These are phyloP conservation scores for Hydrochoerus hydrochaeris DNA, from an alignment of 2,113 vertebrate genomes.

Conservation along the genomic window DNA sequence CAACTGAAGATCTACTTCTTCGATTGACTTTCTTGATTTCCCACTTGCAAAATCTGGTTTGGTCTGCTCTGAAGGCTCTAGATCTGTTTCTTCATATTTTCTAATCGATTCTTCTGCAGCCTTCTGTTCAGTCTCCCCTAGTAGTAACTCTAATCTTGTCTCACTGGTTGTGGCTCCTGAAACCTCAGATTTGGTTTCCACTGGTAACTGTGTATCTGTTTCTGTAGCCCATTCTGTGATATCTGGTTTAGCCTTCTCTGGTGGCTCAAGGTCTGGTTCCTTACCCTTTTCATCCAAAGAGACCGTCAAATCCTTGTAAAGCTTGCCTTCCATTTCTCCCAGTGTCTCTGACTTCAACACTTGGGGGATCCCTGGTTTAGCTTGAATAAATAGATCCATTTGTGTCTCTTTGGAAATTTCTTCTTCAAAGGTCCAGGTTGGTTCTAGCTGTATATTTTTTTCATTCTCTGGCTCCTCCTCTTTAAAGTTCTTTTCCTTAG, in stretches of 20 bases:
- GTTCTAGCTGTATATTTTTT: background rate
- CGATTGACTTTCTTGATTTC: conserved; percentile 15
- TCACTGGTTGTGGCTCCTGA: background rate
- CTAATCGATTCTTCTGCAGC: background rate
- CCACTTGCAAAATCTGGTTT: conserved; percentile 39
- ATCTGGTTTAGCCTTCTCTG: background rate
- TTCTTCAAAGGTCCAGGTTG: background rate
- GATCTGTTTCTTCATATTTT: background rate
- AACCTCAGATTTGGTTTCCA: background rate
- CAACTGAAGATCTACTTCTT: background rate
- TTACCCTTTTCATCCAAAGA: background rate
- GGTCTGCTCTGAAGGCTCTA: background rate
- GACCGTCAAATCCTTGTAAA: background rate
- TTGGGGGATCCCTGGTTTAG: background rate
- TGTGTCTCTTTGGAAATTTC: background rate
- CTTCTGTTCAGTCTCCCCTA: background rate
- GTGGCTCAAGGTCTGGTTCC: background rate
- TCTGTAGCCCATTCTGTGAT: background rate
- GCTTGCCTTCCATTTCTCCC: background rate
- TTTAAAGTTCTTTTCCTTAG: background rate
- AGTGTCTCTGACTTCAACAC: background rate
- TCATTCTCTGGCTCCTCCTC: background rate
- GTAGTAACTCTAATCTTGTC: background rate
- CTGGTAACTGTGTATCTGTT: background rate
- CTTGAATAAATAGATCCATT: background rate